These are phyloP conservation scores for Brenthis hecate DNA, from an alignment of 2,888 invertebrate species.

Conservation along the genomic window DNA sequence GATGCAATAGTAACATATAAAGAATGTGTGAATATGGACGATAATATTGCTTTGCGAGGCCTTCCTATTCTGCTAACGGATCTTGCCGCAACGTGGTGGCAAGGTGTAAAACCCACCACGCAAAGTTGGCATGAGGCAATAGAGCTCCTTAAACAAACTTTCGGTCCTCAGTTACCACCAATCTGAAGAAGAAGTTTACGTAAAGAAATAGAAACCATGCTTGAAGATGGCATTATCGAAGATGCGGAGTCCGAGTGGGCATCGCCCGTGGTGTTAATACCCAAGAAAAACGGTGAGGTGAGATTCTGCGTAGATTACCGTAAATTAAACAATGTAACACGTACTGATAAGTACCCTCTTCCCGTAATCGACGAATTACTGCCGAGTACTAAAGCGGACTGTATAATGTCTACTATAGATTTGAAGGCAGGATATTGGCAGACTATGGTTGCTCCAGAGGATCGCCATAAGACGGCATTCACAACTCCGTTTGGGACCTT, in stretches of 20 bases:
- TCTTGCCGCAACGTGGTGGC: too few species aligned
- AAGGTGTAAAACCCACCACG: too few species aligned
- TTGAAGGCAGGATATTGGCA: slow-evolving; percentile 55
- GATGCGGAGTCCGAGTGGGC: slow-evolving; percentile 44
- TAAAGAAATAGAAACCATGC: slow-evolving; percentile 45
- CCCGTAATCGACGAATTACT: slow-evolving; percentile 14
- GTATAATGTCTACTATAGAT: slow-evolving; percentile 45
- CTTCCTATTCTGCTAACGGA: too few species aligned
- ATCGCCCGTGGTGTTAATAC: slow-evolving; percentile 16
- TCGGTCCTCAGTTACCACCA: too few species aligned
- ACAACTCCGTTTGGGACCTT: slow-evolving; percentile 44
- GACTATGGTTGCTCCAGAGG: slow-evolving; percentile 39
- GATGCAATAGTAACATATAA: too few species aligned
- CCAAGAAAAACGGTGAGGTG: slow-evolving; percentile 7
- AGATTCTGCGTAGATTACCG: slow-evolving; percentile 19
- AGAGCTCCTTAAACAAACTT: too few species aligned
- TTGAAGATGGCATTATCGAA: slow-evolving; percentile 48
- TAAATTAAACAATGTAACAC: slow-evolving; percentile 10
- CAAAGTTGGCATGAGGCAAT: too few species aligned
- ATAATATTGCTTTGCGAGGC: too few species aligned
- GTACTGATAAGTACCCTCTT: slow-evolving; percentile 13
- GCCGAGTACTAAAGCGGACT: slow-evolving; percentile 6
- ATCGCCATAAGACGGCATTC: slow-evolving; percentile 46
- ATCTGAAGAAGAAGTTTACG: too few species aligned
- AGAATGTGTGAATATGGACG: too few species aligned